These are phyloP conservation scores for Strongylocentrotus purpuratus DNA, from an alignment of 35 echinoderm and acorn worm species.

Conservation along the genomic window DNA sequence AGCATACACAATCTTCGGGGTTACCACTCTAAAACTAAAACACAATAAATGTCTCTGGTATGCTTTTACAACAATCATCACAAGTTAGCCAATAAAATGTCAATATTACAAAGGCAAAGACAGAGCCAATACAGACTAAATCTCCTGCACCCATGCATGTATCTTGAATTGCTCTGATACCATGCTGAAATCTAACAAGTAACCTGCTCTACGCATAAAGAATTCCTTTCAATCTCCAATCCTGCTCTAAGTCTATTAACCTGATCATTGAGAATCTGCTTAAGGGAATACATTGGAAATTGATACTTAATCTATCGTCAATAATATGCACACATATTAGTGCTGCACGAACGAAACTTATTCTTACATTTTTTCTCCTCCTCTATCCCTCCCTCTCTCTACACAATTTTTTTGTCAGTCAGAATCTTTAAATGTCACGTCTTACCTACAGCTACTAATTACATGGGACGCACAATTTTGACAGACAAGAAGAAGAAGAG, in stretches of 20 bases:
- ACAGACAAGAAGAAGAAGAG: slow-evolving; percentile 26
- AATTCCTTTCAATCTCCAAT: not conserved
- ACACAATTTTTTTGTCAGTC: not conserved
- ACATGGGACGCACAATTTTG: slow-evolving; percentile 4
- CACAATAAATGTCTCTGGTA: not conserved
- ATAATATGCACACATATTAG: not conserved
- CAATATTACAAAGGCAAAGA: not conserved
- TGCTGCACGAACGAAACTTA: not conserved
- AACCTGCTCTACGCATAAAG: not conserved
- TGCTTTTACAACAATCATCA: not conserved
- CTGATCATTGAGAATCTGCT: not conserved
- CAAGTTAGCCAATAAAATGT: not conserved
- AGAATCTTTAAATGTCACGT: slow-evolving; percentile 14
- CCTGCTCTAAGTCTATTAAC: not conserved
- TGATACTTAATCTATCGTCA: not conserved
- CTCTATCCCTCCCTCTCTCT: not conserved
- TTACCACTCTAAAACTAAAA: no score
- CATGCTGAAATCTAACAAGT: not conserved
- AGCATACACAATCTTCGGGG: no score
- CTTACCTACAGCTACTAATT: slow-evolving; percentile 38
- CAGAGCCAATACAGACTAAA: not conserved
- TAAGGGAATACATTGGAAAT: not conserved
- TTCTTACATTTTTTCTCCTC: not conserved
- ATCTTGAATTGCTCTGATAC: not conserved
- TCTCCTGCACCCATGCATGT: not conserved